Base-by-base conservation (phyloP, 2,888 invertebrate genomes). In the Tetranychus piercei region DNA sequence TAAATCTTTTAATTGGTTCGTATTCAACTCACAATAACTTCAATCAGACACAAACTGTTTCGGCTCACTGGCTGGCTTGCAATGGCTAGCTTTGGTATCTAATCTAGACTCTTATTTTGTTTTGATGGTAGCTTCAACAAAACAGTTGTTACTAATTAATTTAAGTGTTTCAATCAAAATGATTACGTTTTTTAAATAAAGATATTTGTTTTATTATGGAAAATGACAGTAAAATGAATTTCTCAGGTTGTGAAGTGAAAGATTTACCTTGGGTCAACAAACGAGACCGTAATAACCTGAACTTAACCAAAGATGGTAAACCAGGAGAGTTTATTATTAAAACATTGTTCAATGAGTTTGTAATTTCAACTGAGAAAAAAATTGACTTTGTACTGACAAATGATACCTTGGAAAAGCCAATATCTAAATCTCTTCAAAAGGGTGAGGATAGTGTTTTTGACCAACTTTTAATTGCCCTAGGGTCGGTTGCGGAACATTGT, bases 271-370 rank as follows among this genome's bases (percentile, higher is more conserved):
- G 69, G 69, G 34, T 69, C 8, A 69, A 22, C 20, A 20, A 23
- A 69, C 69, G 69, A 23, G 69, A 69, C 20, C 69, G 69, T 7
- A 22, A 23, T 11, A 22, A 23, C 6, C 22, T 11, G 9, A 23
- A 69, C 20, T 22, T 20, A 11, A 23, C 20, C 20, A 43, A 34
- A 6, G 71, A 75, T 65, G 43, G 34, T 22, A 86, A 91, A 76
- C 93, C 94, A 0, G 97, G 97, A 15, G 95, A 97, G 83, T 96
- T 90, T 84, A 94, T 97, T 0, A 94, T 97, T 89, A 87, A 94
- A 76, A 90, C 92, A 71, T 86, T 99, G 1, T 95, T 99, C 81
- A 88, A 92, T 1, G 96, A 99, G 83, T 96, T 97, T 81, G 94
- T 95, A 0, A 86, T 90, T 1, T 90, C 94, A 80, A 94, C 94